These are phyloP conservation scores for Monomorium pharaonis DNA, from an alignment of 1,140 invertebrate species.

Conservation along the genomic window DNA sequence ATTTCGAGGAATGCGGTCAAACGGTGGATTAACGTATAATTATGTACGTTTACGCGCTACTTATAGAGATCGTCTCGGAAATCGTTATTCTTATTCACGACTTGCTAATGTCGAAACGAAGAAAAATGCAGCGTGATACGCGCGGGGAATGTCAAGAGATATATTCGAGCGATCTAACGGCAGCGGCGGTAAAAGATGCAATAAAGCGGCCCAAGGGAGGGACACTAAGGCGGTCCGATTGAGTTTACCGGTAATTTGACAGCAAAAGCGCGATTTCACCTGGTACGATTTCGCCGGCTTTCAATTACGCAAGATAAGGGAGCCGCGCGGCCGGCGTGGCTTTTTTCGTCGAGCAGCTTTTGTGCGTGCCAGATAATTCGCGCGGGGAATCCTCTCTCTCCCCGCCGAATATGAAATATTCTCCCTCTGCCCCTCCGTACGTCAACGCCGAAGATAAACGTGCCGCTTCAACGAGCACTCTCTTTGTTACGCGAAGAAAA, in stretches of 20 bases:
- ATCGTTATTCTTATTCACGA: conserved; percentile 10
- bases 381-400: background rate
- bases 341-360: conserved; percentile 19
- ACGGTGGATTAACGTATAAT: background rate
- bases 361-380: background rate
- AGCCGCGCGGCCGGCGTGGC: conserved; percentile 6
- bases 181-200: background rate
- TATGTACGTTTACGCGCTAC: background rate
- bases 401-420: background rate
- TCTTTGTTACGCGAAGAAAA: conserved; percentile 8
- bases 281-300: background rate
- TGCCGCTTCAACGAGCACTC: conserved; percentile 1
- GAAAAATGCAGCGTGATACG: background rate
- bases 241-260: conserved; percentile 34
- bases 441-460: conserved; percentile 13
- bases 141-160: background rate
- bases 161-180: background rate
- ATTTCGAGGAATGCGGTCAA: background rate
- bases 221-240: conserved; percentile 1
- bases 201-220: background rate
- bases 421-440: background rate
- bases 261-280: conserved; percentile 41
- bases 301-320: conserved; percentile 53
- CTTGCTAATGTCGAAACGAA: background rate
- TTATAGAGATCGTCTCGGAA: background rate